Percentiles rank a stretch among this genome's conserved stretches.
These are phyloP conservation scores for Dolichomitus sp. DNA, from an alignment of 2,888 invertebrate species.

Conservation along the genomic window DNA sequence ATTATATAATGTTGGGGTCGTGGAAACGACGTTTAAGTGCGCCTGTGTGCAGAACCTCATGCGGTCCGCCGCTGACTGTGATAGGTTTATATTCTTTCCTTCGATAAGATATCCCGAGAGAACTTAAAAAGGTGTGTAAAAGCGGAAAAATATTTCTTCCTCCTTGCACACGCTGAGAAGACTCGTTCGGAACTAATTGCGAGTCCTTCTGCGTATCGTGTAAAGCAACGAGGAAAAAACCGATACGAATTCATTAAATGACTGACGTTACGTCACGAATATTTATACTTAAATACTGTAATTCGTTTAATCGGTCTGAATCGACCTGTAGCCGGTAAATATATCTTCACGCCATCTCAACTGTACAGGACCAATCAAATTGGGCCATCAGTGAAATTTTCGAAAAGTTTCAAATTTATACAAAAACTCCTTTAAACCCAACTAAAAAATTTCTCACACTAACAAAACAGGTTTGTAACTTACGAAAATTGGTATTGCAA, in stretches of 20 bases:
- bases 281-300: slow-evolving; percentile 63
- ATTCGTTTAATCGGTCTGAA: slow-evolving; percentile 34
- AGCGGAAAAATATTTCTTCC: slow-evolving; percentile 16
- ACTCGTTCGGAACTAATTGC: not conserved
- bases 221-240: not conserved
- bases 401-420: slow-evolving; percentile 69
- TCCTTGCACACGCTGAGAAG: not conserved
- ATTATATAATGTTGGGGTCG: slow-evolving; percentile 25
- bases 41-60: slow-evolving; percentile 66
- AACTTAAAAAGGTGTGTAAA: slow-evolving; percentile 37
- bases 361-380: slow-evolving; percentile 79
- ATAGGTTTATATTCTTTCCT: slow-evolving; percentile 81
- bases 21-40: slow-evolving; percentile 16
- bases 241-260: slow-evolving; percentile 37
- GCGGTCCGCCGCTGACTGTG: slow-evolving; percentile 83
- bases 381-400: slow-evolving; percentile 73
- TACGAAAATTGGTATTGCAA: too few species aligned
- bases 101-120: slow-evolving; percentile 61
- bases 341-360: slow-evolving; percentile 72
- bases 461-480: too few species aligned
- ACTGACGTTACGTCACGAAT: slow-evolving; percentile 46
- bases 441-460: too few species aligned
- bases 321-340: not conserved
- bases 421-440: too few species aligned
- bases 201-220: not conserved